Conservation (phyloP, 2,113 vertebrate genomes). For the Dicentrarchus labrax region DNA sequence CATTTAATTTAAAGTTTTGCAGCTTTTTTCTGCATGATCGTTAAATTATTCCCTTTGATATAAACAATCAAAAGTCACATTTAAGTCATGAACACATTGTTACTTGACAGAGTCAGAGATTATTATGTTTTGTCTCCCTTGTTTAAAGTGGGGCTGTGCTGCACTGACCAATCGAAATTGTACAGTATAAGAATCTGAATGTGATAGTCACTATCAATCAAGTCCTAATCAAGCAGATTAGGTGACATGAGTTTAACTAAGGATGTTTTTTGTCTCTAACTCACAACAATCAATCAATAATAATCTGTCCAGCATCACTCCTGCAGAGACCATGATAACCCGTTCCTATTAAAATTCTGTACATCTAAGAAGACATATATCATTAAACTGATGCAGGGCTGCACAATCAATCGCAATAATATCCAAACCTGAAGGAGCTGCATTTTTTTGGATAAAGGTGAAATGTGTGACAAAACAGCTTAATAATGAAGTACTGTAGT, state of each 20-base stretch:
- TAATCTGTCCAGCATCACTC: background rate
- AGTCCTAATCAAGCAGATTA: too few relatives aligned
- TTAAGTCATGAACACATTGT: background rate
- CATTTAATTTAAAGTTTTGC: background rate
- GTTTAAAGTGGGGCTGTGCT: background rate
- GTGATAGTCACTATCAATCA: background rate
- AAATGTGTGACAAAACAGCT: too few relatives aligned
- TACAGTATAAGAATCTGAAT: background rate
- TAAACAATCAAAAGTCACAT: background rate
- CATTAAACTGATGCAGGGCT: background rate
- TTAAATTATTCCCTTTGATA: background rate
- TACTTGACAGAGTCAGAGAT: background rate
- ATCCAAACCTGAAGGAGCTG: too few relatives aligned
- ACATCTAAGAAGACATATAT: background rate
- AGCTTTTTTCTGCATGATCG: conserved; percentile 5
- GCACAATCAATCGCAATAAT: too few relatives aligned
- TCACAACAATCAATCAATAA: too few relatives aligned
- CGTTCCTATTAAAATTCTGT: background rate
- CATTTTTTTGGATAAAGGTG: too few relatives aligned
- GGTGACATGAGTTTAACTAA: background rate
- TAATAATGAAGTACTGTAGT: too few relatives aligned
- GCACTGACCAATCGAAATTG: too few relatives aligned
- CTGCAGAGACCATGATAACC: background rate
- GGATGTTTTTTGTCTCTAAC: too few relatives aligned
- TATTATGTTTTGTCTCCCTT: background rate